Conservation (phyloP, 2,797 vertebrate genomes). For the Kryptolebias ocellatus region DNA sequence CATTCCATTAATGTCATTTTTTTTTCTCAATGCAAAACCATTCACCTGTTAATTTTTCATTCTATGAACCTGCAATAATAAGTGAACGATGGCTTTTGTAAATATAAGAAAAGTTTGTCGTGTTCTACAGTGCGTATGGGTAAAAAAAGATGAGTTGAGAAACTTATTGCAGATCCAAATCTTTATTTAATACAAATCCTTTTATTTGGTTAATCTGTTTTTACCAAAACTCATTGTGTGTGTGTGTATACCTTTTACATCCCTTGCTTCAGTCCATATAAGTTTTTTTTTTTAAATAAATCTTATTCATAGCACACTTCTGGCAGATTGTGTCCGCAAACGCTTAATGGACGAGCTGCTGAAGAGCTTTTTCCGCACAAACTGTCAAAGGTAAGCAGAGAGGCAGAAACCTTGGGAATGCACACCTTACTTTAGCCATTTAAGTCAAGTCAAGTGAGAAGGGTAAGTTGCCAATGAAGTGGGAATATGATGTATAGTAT, state of each 20-base stretch:
- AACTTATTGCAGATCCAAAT: no score
- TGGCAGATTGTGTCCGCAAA: conserved; percentile 64
- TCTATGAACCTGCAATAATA: conserved; percentile 15
- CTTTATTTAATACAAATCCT: background rate
- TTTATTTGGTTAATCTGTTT: background rate
- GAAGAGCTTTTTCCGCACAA: conserved; percentile 67
- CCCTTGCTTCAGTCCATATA: conserved; percentile 46
- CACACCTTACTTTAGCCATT: conserved; percentile 72
- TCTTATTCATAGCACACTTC: conserved; percentile 64
- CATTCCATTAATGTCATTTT: conserved; percentile 78
- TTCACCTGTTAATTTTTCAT: conserved; percentile 60
- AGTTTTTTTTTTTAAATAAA: conserved; percentile 47
- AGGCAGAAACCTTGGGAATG: conserved; percentile 56
- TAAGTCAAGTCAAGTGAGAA: conserved; percentile 72
- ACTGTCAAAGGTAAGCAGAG: conserved; percentile 70
- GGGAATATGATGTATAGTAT: conserved; percentile 78
- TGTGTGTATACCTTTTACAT: conserved; percentile 32
- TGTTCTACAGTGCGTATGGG: background rate
- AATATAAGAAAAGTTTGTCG: conserved; percentile 21
- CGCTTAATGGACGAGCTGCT: conserved; percentile 74
- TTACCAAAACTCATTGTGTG: conserved; percentile 22
- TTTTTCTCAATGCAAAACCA: conserved; percentile 29
- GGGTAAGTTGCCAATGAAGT: conserved; percentile 66
- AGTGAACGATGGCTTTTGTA: conserved; percentile 1
- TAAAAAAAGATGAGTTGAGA: no score